Conservation (phyloP, 2,797 vertebrate genomes). For the Numenius phaeopus region DNA sequence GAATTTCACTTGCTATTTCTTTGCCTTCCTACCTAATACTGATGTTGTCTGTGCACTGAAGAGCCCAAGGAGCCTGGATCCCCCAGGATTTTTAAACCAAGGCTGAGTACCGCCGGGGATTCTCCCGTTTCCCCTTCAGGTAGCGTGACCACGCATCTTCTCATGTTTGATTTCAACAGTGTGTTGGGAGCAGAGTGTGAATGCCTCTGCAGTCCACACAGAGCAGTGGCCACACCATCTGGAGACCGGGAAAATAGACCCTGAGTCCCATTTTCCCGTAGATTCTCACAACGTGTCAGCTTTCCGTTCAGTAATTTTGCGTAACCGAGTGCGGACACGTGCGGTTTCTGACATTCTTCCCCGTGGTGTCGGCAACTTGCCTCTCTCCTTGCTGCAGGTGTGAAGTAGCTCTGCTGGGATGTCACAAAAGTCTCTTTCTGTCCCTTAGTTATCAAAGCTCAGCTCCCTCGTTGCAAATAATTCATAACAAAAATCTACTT, state of each 20-base stretch:
- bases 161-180: background rate
- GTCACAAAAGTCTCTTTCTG: background rate
- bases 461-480: background rate
- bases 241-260: background rate
- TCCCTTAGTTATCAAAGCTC: background rate
- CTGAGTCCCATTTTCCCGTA: background rate
- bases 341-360: background rate
- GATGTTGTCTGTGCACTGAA: background rate
- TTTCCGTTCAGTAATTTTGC: background rate
- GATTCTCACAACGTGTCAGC: background rate
- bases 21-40: background rate
- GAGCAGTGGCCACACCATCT: background rate
- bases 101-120: background rate
- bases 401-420: background rate
- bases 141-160: background rate
- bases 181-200: background rate
- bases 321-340: background rate
- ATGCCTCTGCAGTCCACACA: background rate
- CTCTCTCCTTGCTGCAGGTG: background rate
- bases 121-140: background rate
- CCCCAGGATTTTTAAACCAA: background rate
- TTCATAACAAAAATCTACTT: rapidly evolving
- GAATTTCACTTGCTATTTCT: background rate
- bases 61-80: background rate
- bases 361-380: background rate